A percentile compares a stretch with the other conserved stretches of the same genome.
Conservation (phyloP, 2,888 invertebrate species). For the Trissolcus brochymenae region DNA sequence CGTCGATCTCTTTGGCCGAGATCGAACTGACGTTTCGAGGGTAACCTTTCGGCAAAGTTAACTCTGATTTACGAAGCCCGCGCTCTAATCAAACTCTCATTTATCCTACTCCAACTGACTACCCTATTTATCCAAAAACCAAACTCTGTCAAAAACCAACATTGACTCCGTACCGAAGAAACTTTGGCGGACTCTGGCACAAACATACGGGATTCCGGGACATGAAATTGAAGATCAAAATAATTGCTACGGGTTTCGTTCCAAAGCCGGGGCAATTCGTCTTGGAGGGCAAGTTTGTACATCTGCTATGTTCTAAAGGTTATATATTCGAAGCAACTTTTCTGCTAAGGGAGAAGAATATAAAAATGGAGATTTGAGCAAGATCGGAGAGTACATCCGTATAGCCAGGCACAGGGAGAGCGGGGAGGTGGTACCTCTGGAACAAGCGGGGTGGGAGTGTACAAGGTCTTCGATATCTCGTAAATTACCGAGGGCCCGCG, state of each 20-base stretch:
- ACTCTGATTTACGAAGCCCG: neutral
- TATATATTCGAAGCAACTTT: too few species aligned
- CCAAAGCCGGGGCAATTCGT: conserved; percentile 1
- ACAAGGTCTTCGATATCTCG: conserved; percentile 76
- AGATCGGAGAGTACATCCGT: conserved; percentile 28
- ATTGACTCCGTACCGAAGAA: neutral
- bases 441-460: conserved; percentile 72
- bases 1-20: neutral
- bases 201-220: conserved; percentile 10
- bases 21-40: neutral
- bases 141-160: conserved; percentile 21
- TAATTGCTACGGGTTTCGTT: conserved; percentile 9
- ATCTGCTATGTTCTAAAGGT: too few species aligned
- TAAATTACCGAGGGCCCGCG: conserved; percentile 71
- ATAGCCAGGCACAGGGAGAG: conserved; percentile 8
- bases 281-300: neutral
- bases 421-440: conserved; percentile 59
- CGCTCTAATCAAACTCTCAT: conserved; percentile 17
- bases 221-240: conserved; percentile 31
- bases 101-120: neutral
- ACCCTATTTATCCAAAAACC: conserved; percentile 7
- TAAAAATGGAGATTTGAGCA: conserved; percentile 19
- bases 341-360: neutral
- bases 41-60: conserved; percentile 3
- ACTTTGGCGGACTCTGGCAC: neutral